phyloP scores from a whole-genome alignment of 1,140 invertebrate genomes.

The Hyles vespertilio region DNA sequence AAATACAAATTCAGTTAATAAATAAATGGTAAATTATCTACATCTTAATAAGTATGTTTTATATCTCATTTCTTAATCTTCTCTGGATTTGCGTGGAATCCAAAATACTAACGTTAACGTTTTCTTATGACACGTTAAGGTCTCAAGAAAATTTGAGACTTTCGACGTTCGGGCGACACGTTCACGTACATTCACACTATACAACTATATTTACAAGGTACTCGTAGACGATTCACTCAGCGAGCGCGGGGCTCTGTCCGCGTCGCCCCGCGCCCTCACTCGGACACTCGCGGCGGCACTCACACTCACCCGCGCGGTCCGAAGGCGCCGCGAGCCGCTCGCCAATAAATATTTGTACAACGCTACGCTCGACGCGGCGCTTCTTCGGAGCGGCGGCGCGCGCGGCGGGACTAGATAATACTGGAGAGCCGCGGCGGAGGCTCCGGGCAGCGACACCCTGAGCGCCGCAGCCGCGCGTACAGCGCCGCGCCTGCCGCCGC shows the following conservation, averaged over 20 bases:
- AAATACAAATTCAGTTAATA: slow-evolving; percentile 76
- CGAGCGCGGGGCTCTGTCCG: slow-evolving; percentile 56
- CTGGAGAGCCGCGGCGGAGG: slow-evolving; percentile 65
- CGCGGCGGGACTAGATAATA: slow-evolving; percentile 75
- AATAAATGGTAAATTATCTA: slow-evolving; percentile 77
- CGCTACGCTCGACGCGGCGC: slow-evolving; percentile 41
- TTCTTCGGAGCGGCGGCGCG: slow-evolving; percentile 44
- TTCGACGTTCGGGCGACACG: slow-evolving; percentile 72
- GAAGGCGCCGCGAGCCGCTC: slow-evolving; percentile 57
- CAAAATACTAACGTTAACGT: slow-evolving; percentile 75
- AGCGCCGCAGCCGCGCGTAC: slow-evolving; percentile 85
- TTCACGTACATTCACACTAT: slow-evolving; percentile 74
- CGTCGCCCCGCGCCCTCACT: slow-evolving; percentile 53
- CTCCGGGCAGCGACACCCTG: slow-evolving; percentile 77
- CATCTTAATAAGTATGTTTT: slow-evolving; percentile 75
- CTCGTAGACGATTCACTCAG: slow-evolving; percentile 64
- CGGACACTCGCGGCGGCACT: slow-evolving; percentile 39
- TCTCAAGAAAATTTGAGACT: slow-evolving; percentile 75
- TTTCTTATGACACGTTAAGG: slow-evolving; percentile 74
- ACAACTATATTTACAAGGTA: slow-evolving; percentile 69
- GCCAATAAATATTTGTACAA: slow-evolving; percentile 75
- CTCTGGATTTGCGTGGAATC: slow-evolving; percentile 67
- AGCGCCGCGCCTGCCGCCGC: slow-evolving; percentile 86
- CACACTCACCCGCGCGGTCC: slow-evolving; percentile 50
- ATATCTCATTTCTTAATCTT: slow-evolving; percentile 75